Evolutionary conservation across 2,113 vertebrate genomes (phyloP).

Genomic region (Thomomys bottae): DNA sequence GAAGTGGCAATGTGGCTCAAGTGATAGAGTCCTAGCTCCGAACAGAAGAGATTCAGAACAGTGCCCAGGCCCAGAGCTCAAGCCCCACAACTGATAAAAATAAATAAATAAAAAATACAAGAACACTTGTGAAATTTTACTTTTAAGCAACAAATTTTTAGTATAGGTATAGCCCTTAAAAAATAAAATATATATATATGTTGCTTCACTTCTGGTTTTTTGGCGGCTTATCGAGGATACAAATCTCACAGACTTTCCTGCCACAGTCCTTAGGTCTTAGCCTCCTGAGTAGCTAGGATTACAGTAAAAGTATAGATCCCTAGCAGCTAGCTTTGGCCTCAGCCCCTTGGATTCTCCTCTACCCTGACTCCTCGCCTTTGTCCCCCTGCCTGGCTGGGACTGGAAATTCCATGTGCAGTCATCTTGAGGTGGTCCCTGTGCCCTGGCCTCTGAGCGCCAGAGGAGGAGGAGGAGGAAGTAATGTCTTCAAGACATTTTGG

Average conservation of each 20-base stretch:
- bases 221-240: too few species aligned
- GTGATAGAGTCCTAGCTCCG: too few species aligned
- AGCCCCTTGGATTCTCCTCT: neutral
- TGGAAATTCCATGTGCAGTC: neutral
- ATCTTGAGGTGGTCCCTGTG: neutral
- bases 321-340: neutral
- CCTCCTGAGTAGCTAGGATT: neutral
- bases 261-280: too few species aligned
- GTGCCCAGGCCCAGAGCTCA: too few species aligned
- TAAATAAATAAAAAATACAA: too few species aligned
- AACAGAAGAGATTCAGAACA: too few species aligned
- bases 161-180: neutral
- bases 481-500: neutral
- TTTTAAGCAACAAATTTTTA: neutral
- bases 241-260: too few species aligned
- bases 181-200: neutral
- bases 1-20: too few species aligned
- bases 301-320: too few species aligned
- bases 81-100: too few species aligned
- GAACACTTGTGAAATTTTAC: too few species aligned
- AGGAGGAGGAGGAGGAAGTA: neutral
- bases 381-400: neutral
- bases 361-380: neutral
- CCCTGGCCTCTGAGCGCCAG: neutral
- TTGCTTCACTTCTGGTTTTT: too few species aligned